Evolutionary conservation across 2,888 invertebrate genomes (phyloP).

Genomic region (Apoda limacodes): DNA sequence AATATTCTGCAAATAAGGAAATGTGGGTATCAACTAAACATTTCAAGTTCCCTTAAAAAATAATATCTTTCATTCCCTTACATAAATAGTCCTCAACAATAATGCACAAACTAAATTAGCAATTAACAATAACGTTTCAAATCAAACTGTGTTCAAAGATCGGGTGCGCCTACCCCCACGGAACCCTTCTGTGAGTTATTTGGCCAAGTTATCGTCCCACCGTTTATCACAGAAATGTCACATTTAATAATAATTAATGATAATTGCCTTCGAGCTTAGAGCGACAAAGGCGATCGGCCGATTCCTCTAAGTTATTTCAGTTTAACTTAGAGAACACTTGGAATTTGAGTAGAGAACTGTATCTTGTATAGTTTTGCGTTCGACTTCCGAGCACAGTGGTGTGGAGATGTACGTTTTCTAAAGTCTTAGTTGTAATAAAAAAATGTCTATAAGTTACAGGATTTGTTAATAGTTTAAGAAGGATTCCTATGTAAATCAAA

Average conservation of each 20-base stretch:
- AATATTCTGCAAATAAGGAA: no score
- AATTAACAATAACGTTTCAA: constrained; percentile 4
- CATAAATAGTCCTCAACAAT: no score
- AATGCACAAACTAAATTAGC: no score
- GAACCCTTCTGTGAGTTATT: constrained; percentile 43
- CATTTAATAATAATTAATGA: constrained; percentile 71
- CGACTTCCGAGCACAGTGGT: no score
- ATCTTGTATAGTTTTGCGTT: constrained; percentile 56
- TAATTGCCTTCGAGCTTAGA: constrained; percentile 67
- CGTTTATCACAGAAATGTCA: constrained; percentile 63
- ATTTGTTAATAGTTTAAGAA: no score
- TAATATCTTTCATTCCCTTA: no score
- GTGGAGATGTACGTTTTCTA: no score
- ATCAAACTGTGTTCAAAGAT: constrained; percentile 2
- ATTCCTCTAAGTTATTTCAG: constrained; percentile 66
- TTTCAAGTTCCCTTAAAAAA: no score
- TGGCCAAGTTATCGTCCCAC: constrained; percentile 61
- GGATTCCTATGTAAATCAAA: no score
- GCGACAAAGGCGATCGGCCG: constrained; percentile 65
- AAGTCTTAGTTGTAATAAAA: no score
- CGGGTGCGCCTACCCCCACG: constrained; percentile 6
- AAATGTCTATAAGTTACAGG: no score
- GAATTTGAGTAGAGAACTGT: constrained; percentile 65
- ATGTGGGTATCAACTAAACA: no score
- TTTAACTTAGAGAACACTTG: constrained; percentile 56